Conservation (phyloP, 1,140 invertebrate genomes). For the Pogonognathellus flavescens region DNA sequence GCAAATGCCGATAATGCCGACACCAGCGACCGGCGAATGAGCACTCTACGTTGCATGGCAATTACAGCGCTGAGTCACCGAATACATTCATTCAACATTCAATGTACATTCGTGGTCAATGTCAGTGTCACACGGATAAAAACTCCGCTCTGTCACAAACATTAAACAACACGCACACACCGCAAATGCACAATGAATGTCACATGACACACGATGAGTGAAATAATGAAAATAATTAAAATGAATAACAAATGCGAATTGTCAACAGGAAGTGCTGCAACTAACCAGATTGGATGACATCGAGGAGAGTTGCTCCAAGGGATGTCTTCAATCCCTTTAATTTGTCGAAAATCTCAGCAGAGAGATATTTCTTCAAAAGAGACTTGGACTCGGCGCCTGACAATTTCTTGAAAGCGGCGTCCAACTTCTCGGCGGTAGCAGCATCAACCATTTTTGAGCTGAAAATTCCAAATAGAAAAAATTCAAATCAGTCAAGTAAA, state of each 20-base stretch:
- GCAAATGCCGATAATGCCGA: too few relatives aligned
- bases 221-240: background rate
- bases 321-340: slow-evolving; percentile 92
- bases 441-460: slow-evolving; percentile 84
- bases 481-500: too few relatives aligned
- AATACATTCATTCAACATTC: too few relatives aligned
- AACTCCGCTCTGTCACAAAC: too few relatives aligned
- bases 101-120: too few relatives aligned
- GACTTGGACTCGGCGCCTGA: slow-evolving; percentile 87
- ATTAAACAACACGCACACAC: too few relatives aligned
- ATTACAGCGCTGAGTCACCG: too few relatives aligned
- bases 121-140: too few relatives aligned
- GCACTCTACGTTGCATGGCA: too few relatives aligned
- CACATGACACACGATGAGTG: background rate
- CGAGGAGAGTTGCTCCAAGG: slow-evolving; percentile 89
- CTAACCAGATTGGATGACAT: slow-evolving; percentile 90
- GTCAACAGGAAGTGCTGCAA: background rate
- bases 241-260: too few relatives aligned
- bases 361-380: slow-evolving; percentile 84
- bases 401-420: slow-evolving; percentile 90
- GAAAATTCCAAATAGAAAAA: background rate
- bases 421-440: slow-evolving; percentile 88
- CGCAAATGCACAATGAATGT: too few relatives aligned
- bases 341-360: slow-evolving; percentile 83
- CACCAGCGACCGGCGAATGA: too few relatives aligned